Conservation (phyloP, 2,797 vertebrate species). For the Spinus pinus region DNA sequence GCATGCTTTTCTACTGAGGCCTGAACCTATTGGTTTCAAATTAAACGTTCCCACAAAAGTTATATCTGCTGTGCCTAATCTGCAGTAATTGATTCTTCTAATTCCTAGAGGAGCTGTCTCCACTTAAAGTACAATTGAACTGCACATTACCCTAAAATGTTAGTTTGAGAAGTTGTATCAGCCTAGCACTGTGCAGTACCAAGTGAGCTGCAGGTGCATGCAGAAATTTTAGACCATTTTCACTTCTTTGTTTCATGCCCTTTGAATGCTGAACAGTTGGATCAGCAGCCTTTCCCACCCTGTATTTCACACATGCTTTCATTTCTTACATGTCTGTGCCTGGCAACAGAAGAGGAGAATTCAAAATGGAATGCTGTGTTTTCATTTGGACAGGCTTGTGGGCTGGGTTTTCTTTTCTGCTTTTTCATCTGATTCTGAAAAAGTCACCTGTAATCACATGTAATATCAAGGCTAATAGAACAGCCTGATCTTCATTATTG, state of each 20-base stretch:
- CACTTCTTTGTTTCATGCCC: neutral
- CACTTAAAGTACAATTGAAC: conserved; percentile 43
- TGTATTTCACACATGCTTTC: neutral
- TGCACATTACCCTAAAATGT: conserved; percentile 38
- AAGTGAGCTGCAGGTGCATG: neutral
- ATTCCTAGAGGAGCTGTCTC: conserved; percentile 31
- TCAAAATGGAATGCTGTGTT: neutral
- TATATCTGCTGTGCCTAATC: conserved; percentile 19
- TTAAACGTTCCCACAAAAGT: conserved; percentile 54
- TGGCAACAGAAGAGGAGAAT: neutral
- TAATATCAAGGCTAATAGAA: conserved; percentile 31
- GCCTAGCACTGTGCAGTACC: neutral
- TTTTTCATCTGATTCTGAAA: conserved; percentile 36
- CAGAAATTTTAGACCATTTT: neutral
- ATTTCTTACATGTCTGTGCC: neutral
- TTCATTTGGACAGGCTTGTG: neutral
- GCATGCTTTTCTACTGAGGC: conserved; percentile 9
- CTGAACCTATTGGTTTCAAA: conserved; percentile 19
- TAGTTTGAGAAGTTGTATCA: conserved; percentile 31
- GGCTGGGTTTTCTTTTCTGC: neutral
- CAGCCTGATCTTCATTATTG: conserved; percentile 21
- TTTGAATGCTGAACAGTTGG: neutral
- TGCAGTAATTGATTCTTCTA: conserved; percentile 35
- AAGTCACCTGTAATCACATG: conserved; percentile 7
- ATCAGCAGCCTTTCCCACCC: neutral